Base-by-base conservation (phyloP, 1,140 invertebrate genomes). In the Caerostris darwini region DNA sequence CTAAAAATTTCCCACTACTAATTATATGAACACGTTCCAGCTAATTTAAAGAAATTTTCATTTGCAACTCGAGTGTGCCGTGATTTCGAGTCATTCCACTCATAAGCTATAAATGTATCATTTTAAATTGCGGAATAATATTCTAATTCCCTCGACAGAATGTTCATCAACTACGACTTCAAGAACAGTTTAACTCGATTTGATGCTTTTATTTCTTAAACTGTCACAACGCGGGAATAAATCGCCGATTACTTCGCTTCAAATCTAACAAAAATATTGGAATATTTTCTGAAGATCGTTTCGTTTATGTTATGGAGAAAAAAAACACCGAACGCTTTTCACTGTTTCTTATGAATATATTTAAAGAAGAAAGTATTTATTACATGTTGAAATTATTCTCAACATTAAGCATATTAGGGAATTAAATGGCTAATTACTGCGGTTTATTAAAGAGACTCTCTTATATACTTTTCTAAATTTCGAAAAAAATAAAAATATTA, bases 1-100 rank as follows among this genome's bases (percentile, higher is more conserved):
- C 34, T 50, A 10, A 34, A 71, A 71, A 71, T 34, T 71, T 34
- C 50, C 19, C 19, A 50, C 34, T 4, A 34, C 19, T 10, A 34
- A 71, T 71, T 50, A 71, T 34, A 34, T 34, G 7, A 34, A 3
- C 19, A 34, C 34, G 34, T 10, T 71, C 50, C 69, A 53, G 3
- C 69, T 34, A 71, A 71, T 71, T 71, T 71, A 71, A 71, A 71
- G 69, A 71, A 71, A 71, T 71, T 71, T 71, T 34, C 69, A 71
- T 71, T 71, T 71, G 19, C 69, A 71, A 71, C 69, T 71, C 34
- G 69, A 71, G 69, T 34, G 50, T 71, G 69, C 19, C 69, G 69
- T 71, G 69, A 71, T 71, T 19, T 19, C 69, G 8, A 34, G 69
- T 71, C 69, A 71, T 71, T 71, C 50, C 19, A 34, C 7, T 34